A percentile compares a stretch with the other conserved stretches of the same genome.
Evolutionary conservation across 2,113 vertebrate genomes (phyloP).

Genomic region (Cacatua alba): DNA sequence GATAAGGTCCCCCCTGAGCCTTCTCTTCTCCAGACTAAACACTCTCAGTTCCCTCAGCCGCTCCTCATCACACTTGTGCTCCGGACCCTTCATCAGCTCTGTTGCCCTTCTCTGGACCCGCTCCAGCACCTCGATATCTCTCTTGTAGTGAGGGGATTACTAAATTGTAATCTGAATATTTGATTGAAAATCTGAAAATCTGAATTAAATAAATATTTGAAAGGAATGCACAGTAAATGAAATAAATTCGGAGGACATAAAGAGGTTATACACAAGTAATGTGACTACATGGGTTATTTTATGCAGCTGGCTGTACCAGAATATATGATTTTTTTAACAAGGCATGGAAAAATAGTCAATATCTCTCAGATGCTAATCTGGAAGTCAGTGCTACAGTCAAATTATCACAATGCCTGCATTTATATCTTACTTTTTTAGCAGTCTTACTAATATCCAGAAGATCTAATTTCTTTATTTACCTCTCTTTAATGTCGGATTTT

Average conservation of each 20-base stretch:
- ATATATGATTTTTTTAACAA: neutral
- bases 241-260: neutral
- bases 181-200: no score
- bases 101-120: fast-evolving
- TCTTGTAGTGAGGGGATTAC: neutral
- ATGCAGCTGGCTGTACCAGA: neutral
- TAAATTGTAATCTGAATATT: neutral
- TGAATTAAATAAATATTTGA: neutral
- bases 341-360: fast-evolving
- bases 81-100: neutral
- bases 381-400: neutral
- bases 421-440: neutral
- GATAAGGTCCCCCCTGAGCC: fast-evolving
- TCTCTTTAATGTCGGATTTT: neutral
- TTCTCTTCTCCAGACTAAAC: neutral
- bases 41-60: fast-evolving
- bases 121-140: neutral
- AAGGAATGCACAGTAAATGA: neutral
- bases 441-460: neutral
- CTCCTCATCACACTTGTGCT: neutral
- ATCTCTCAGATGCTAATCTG: neutral
- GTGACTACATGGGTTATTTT: neutral
- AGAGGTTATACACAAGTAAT: neutral
- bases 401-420: neutral
- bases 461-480: neutral